A percentile compares a stretch with the other conserved stretches of the same genome.
Conservation (phyloP, 2,113 vertebrate species). For the Chamaetylas fuelleborni region DNA sequence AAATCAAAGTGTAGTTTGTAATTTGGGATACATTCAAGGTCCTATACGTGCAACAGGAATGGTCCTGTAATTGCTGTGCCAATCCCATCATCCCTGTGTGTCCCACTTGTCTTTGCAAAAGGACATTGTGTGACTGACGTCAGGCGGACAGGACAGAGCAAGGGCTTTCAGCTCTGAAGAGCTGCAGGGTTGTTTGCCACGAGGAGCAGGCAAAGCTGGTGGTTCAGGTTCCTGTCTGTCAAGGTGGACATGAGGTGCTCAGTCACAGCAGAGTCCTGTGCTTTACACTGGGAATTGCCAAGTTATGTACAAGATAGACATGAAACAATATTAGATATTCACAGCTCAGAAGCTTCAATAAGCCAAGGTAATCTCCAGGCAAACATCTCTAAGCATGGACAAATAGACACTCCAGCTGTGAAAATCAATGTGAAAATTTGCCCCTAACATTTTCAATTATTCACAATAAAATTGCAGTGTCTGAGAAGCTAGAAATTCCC, state of each 20-base stretch:
- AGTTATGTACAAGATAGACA: not conserved
- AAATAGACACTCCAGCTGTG: not conserved
- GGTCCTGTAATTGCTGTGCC: not conserved
- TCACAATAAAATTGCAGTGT: not conserved
- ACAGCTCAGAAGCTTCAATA: not conserved
- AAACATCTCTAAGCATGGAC: not conserved
- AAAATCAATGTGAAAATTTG: not conserved
- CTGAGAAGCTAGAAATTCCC: not conserved
- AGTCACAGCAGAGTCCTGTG: not conserved
- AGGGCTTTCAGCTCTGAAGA: not conserved
- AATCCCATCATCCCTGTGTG: not conserved
- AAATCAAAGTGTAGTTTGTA: not conserved
- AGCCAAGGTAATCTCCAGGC: not conserved
- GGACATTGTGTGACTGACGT: fast-evolving
- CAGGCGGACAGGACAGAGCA: not conserved
- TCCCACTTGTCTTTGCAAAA: not conserved
- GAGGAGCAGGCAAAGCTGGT: not conserved
- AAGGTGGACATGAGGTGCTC: not conserved
- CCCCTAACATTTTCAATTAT: not conserved
- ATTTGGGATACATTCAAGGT: not conserved
- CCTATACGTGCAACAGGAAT: not conserved
- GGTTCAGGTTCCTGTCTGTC: not conserved
- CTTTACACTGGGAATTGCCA: not conserved
- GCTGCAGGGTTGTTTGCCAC: not conserved
- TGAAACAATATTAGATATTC: not conserved